These are phyloP conservation scores for Glossophaga mutica DNA, from an alignment of 2,797 vertebrate species.

Conservation along the genomic window DNA sequence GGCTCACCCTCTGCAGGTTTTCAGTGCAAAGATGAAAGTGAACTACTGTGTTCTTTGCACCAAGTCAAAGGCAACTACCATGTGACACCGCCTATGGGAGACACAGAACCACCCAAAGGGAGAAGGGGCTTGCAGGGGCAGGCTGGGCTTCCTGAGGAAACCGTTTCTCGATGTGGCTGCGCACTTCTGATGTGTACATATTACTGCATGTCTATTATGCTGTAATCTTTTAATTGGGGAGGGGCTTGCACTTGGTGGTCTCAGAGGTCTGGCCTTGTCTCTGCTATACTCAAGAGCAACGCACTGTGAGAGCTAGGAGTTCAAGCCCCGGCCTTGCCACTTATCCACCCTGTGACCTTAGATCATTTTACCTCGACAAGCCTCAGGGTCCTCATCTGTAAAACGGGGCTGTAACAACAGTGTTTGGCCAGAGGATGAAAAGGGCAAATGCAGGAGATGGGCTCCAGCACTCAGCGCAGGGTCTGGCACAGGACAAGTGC, in stretches of 20 bases:
- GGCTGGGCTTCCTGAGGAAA: not conserved
- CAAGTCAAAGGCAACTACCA: not conserved
- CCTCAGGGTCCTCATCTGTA: not conserved
- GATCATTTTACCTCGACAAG: not conserved
- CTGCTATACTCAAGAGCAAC: not conserved
- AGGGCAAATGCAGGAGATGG: not conserved
- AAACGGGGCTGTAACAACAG: not conserved
- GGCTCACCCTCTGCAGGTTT: not conserved
- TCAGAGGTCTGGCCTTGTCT: not conserved
- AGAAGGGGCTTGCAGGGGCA: not conserved
- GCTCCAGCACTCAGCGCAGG: not conserved
- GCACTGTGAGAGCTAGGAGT: not conserved
- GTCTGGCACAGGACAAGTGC: not conserved
- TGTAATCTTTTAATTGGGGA: not conserved
- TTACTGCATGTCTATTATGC: not conserved
- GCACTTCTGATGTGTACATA: not conserved
- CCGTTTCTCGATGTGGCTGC: not conserved
- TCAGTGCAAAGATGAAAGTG: not conserved
- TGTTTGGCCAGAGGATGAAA: not conserved
- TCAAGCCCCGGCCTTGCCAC: not conserved
- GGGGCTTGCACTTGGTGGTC: no score
- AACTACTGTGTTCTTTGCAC: not conserved
- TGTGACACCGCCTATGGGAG: not conserved
- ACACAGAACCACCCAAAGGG: no score
- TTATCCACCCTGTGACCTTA: not conserved